These are phyloP conservation scores for Neoscelio sp. DNA, from an alignment of 2,888 invertebrate genomes.

Conservation along the genomic window DNA sequence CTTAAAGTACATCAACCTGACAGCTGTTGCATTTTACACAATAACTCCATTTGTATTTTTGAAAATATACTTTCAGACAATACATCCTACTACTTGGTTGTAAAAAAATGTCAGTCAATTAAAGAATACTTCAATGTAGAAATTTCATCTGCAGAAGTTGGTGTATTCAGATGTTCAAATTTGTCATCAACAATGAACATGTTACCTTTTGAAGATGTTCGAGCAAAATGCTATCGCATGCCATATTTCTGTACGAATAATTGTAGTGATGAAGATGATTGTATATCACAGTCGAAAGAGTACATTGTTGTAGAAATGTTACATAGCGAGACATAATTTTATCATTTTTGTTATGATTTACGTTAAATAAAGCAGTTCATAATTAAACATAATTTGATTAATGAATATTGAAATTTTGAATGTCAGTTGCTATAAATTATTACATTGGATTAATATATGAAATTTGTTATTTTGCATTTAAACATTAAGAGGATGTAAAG, in stretches of 20 bases:
- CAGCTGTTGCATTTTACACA: not conserved
- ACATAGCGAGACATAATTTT: no score
- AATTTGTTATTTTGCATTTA: no score
- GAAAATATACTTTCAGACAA: conserved; percentile 3
- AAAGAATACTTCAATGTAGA: not conserved
- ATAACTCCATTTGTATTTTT: not conserved
- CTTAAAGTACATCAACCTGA: not conserved
- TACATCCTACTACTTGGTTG: not conserved
- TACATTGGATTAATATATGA: no score
- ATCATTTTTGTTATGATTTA: no score
- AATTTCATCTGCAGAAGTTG: not conserved
- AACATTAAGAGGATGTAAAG: no score
- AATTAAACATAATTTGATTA: no score
- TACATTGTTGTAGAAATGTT: conserved; percentile 4
- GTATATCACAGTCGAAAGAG: not conserved
- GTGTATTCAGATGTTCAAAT: conserved; percentile 1
- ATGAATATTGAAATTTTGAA: no score
- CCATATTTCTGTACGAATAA: conserved; percentile 1
- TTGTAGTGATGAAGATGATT: not conserved
- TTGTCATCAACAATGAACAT: not conserved
- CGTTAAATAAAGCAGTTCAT: no score
- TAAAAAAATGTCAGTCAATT: not conserved
- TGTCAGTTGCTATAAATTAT: no score
- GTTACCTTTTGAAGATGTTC: not conserved
- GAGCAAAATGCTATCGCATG: conserved; percentile 18